Evolutionary conservation across 2,113 vertebrate genomes (phyloP).

Genomic region (Stictonetta naevosa): DNA sequence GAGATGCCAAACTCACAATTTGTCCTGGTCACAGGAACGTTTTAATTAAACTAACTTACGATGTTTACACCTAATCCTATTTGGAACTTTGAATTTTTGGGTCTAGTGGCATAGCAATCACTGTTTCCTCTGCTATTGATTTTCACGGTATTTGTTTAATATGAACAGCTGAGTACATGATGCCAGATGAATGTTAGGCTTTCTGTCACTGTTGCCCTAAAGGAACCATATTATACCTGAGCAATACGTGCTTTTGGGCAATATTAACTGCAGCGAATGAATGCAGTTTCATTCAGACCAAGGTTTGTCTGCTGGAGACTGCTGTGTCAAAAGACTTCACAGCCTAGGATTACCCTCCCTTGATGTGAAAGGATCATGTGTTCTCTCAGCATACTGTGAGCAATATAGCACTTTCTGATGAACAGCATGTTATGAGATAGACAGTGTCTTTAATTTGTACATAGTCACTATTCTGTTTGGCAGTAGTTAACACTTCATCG

Average conservation of each 20-base stretch:
- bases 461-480: not conserved
- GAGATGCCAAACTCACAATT: not conserved
- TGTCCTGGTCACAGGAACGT: not conserved
- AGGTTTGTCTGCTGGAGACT: not conserved
- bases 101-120: not conserved
- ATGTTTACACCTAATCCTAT: fast-evolving
- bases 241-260: not conserved
- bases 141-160: not conserved
- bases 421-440: not conserved
- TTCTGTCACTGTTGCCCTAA: not conserved
- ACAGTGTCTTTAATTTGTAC: not conserved
- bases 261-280: not conserved
- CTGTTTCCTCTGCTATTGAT: not conserved
- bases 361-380: not conserved
- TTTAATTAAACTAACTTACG: not conserved
- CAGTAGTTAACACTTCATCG: not conserved
- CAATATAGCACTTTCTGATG: not conserved
- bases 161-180: not conserved
- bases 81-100: not conserved
- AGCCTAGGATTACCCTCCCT: not conserved
- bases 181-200: not conserved
- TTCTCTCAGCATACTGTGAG: not conserved
- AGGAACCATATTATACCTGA: not conserved
- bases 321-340: not conserved
- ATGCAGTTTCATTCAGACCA: not conserved